Evolutionary conservation across 2,888 invertebrate genomes (phyloP), one percentile per base, ranked within the genome.

Genomic region (Drosophila suboccidentalis): DNA sequence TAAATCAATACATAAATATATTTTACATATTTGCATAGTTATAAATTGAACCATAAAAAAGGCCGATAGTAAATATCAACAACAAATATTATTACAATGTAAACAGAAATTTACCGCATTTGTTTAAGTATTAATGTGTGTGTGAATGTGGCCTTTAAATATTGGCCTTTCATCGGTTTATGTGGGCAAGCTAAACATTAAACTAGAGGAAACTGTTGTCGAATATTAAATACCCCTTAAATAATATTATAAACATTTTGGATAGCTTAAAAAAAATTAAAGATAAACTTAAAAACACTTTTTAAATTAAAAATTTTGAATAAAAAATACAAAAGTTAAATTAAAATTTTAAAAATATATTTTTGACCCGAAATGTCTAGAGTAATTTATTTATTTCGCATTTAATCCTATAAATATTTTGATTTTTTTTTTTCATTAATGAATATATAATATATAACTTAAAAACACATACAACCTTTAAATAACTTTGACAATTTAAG

Each of bases 21-120:
- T 19, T 57, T 19, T 17, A 38, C 22, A 17, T n/a, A 49, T 26
- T 26, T 50, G 32, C 41, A 55, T 47, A 59, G 51, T 39, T 74
- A n/a, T 34, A 53, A 47, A 22, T 34, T 34, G 39, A 34, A 22
- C 47, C 46, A 46, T 38, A 49, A 57, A 57, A 55, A 57, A 32
- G 2, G 29, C 10, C 49, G 54, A 41, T 57, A 38, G 39, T 64
- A 78, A 75, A 65, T 26, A 62, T 65, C 29, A 62, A 44, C 17
- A 69, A 11, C 32, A 65, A 75, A 75, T 75, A 66, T 75, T 70
- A 50, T 29, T 53, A 47, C 22, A 47, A 44, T 32, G 49, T 38
- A 78, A 69, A 74, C 64, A 76, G 26, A 54, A 39, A 62, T 60
- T 17, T 36, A 55, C 19, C 19, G n/a, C 43, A 58, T 32, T 43